Evolutionary conservation across 2,888 invertebrate species (phyloP).

Genomic region (Leptinotarsa juncta): DNA sequence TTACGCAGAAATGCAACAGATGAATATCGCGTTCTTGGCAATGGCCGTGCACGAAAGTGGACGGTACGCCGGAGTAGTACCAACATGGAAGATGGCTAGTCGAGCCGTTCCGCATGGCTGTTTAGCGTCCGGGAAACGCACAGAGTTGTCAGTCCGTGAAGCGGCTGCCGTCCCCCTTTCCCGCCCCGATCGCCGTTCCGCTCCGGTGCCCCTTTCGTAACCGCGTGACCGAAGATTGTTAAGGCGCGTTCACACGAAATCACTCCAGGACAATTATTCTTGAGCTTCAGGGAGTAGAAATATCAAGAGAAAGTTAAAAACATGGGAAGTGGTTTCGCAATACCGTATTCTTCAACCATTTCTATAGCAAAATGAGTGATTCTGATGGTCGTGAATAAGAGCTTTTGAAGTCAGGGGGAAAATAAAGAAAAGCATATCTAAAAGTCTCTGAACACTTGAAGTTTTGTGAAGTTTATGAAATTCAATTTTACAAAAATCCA

Average conservation of each 20-base stretch:
- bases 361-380: too few species aligned
- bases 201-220: conserved; percentile 44
- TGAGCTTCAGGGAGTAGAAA: too few species aligned
- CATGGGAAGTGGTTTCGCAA: too few species aligned
- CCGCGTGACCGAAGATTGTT: conserved; percentile 46
- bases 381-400: too few species aligned
- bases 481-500: too few species aligned
- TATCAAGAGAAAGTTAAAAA: too few species aligned
- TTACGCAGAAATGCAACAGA: not conserved
- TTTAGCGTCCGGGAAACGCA: conserved; percentile 60
- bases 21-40: conserved; percentile 35
- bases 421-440: too few species aligned
- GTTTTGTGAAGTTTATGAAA: too few species aligned
- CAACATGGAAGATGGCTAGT: conserved; percentile 41
- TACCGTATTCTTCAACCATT: too few species aligned
- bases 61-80: not conserved
- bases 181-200: conserved; percentile 43
- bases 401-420: too few species aligned
- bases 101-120: conserved; percentile 58
- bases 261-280: not conserved
- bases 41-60: conserved; percentile 29
- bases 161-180: conserved; percentile 48
- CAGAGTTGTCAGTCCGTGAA: conserved; percentile 60
- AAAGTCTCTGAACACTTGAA: too few species aligned
- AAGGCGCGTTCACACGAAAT: not conserved